Conservation (phyloP, 2,797 vertebrate genomes). For the Orientallactaga sibirica region DNA sequence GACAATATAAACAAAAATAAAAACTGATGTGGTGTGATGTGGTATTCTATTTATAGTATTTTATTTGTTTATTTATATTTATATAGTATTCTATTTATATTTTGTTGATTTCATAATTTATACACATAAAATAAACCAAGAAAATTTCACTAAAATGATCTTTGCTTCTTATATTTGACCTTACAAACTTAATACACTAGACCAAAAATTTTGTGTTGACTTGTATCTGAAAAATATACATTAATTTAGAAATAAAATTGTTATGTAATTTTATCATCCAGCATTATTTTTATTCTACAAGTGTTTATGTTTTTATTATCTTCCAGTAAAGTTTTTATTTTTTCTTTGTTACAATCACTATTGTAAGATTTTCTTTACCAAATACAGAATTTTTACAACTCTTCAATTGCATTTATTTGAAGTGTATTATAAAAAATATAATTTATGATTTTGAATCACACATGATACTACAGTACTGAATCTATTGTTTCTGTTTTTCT, state of each 20-base stretch:
- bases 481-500: neutral
- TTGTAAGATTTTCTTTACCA: neutral
- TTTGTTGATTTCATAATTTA: conserved; percentile 40
- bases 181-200: neutral
- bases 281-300: neutral
- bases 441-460: conserved; percentile 16
- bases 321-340: conserved; percentile 38
- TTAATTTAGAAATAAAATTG: conserved; percentile 17
- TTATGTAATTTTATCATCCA: neutral
- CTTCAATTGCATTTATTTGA: neutral
- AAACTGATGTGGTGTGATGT: neutral
- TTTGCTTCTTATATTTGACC: conserved; percentile 24
- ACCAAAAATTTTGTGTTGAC: neutral
- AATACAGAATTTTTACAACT: neutral
- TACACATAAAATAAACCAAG: neutral
- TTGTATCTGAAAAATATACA: neutral
- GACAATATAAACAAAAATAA: conserved; percentile 39
- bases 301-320: neutral
- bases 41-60: conserved; percentile 22
- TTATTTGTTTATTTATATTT: neutral
- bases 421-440: neutral
- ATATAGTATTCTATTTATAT: neutral
- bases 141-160: neutral
- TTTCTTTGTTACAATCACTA: neutral
- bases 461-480: conserved; percentile 35